Base-by-base conservation (phyloP, 1,140 invertebrate genomes). In the Cotesia glomerata region DNA sequence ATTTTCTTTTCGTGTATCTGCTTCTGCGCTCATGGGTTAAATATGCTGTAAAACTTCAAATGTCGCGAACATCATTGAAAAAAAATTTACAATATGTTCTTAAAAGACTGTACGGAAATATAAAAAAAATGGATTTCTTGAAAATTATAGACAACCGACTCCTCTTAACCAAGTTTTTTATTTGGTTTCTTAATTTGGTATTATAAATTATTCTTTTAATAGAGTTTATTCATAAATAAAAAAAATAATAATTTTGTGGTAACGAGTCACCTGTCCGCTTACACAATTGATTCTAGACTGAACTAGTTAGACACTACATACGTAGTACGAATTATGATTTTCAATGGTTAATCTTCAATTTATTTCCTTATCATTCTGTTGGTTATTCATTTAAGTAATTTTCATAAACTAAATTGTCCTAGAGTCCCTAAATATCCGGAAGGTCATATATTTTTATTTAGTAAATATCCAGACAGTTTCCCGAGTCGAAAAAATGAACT, bases 341-440 rank as follows among this genome's bases (percentile, higher is more conserved):
- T 26, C 62, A 64, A 71, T 71, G 26, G 49, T 71, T 61, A 65
- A 64, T 65, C 62, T 71, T 65, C 45, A 63, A 63, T 70, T 34
- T 18, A 64, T 64, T 35, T 39, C 34, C 34, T 64, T 64, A 35
- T 39, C 35, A 39, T 61, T 61, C 59, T 9, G 39, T 61, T 61
- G 26, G 58, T 26, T 39, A 69, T 36, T 11, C 7, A 62, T n/a
- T 32, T 51, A 71, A 32, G 45, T 56, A 18, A 54, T 52, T 63
- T 64, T 65, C 39, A 68, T 68, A 45, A 26, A 45, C 39, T 14
- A 71, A 71, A 35, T 71, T 49, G 49, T 56, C 69, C 69, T 64
- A 63, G 59, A 61, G 59, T 34, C 32, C 18, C 14, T 61, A 35
- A 5, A 26, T 35, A 61, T 61, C 18, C 59, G 18, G 63, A 45